A percentile compares a stretch with the other conserved stretches of the same genome.
Evolutionary conservation across 2,888 invertebrate species (phyloP).

Genomic region (Dicyrtoma fusca): DNA sequence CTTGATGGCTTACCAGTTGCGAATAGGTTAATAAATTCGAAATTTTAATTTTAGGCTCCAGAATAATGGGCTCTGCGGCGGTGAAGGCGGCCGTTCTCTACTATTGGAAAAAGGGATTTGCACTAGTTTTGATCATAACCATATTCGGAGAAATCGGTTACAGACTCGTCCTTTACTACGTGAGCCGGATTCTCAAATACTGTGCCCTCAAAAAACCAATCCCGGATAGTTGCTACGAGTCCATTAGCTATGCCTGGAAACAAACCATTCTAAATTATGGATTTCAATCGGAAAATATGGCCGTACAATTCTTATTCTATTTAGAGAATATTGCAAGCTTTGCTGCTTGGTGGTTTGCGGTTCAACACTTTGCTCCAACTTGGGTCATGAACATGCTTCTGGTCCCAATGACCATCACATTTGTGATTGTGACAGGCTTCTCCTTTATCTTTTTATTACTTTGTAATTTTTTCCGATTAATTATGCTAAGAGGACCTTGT

Average conservation of each 20-base stretch:
- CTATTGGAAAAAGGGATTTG: conserved; percentile 4
- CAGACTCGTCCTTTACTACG: conserved; percentile 34
- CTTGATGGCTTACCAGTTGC: too few relatives aligned
- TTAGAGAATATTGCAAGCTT: conserved; percentile 47
- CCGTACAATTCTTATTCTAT: conserved; percentile 52
- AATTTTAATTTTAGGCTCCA: conserved; percentile 41
- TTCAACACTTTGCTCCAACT: background rate
- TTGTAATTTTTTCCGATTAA: conserved; percentile 13
- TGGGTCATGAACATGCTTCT: conserved; percentile 9
- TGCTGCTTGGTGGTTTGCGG: conserved; percentile 39
- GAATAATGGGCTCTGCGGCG: conserved; percentile 46
- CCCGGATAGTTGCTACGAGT: conserved; percentile 52
- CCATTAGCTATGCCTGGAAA: conserved; percentile 54
- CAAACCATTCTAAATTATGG: conserved; percentile 51
- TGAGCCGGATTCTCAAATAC: conserved; percentile 44
- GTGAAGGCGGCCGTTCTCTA: conserved; percentile 46
- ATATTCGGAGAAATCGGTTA: conserved; percentile 42
- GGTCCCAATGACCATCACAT: background rate
- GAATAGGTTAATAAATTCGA: too few relatives aligned
- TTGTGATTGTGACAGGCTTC: background rate
- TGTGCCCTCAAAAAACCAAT: conserved; percentile 37
- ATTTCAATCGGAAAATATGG: conserved; percentile 50
- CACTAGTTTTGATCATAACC: conserved; percentile 21
- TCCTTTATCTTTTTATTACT: conserved; percentile 12
- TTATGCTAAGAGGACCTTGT: conserved; percentile 15